Conservation (phyloP, 2,888 invertebrate species). For the Rhagium mordax region DNA sequence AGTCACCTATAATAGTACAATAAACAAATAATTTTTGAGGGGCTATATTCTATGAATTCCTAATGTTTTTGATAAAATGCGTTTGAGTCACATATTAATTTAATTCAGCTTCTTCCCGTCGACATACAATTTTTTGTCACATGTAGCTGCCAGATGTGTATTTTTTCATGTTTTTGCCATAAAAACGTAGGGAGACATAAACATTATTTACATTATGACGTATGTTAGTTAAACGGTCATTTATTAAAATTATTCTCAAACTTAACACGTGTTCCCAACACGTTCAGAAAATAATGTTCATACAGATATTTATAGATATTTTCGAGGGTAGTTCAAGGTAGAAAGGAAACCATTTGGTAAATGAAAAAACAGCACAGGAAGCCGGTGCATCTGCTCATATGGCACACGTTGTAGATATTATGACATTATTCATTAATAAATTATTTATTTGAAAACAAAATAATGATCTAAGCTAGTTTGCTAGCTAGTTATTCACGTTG, state of each 20-base stretch:
- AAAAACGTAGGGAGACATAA: not conserved
- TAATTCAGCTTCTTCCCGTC: no score
- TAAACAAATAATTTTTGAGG: no score
- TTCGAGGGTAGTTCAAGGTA: not conserved
- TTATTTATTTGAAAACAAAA: slow-evolving; percentile 8
- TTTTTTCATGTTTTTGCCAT: not conserved
- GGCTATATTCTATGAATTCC: no score
- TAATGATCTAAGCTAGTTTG: not conserved
- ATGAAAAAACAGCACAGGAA: not conserved
- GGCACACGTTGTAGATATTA: not conserved
- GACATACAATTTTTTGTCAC: not conserved
- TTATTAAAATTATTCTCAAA: not conserved
- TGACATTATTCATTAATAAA: not conserved
- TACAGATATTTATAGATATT: not conserved
- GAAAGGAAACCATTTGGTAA: not conserved
- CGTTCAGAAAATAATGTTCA: not conserved
- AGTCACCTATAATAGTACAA: no score
- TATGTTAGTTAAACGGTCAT: not conserved
- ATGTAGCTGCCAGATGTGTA: not conserved
- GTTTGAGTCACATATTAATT: no score
- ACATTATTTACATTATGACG: not conserved
- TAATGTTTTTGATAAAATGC: no score
- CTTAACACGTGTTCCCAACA: not conserved
- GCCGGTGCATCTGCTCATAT: slow-evolving; percentile 3
- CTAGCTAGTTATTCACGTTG: not conserved